Evolutionary conservation across 2,888 invertebrate genomes (phyloP).

Genomic region (Xiphydria camelus): DNA sequence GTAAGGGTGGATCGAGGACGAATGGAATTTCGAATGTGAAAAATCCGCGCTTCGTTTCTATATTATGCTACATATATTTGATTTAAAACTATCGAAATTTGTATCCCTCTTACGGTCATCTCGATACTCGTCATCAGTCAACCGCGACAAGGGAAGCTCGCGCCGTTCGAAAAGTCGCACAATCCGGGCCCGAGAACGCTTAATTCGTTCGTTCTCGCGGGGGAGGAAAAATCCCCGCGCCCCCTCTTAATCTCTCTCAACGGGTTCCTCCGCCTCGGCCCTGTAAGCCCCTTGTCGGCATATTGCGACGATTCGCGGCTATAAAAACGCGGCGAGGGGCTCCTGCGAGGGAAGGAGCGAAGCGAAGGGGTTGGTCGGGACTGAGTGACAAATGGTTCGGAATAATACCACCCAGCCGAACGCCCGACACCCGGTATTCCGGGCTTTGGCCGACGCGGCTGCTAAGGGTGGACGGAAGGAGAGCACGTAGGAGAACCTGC

Average conservation of each 20-base stretch:
- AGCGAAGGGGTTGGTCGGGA: constrained; percentile 51
- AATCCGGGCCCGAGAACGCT: too few species aligned
- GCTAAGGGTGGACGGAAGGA: constrained; percentile 21
- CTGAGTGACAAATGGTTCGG: constrained; percentile 57
- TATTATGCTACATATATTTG: too few species aligned
- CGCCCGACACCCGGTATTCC: constrained; percentile 37
- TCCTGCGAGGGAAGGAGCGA: constrained; percentile 24
- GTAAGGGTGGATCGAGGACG: too few species aligned
- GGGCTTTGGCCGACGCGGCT: constrained; percentile 27
- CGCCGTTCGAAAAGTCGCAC: too few species aligned
- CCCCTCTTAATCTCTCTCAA: constrained; percentile 53
- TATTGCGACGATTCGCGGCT: constrained; percentile 57
- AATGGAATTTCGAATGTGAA: too few species aligned
- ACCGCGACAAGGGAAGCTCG: too few species aligned
- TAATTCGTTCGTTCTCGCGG: too few species aligned
- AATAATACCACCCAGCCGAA: constrained; percentile 54
- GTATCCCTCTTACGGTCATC: too few species aligned
- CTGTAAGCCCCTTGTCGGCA: constrained; percentile 56
- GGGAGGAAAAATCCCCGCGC: constrained; percentile 38
- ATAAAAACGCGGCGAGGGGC: constrained; percentile 46
- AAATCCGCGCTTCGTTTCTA: too few species aligned
- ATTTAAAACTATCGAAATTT: too few species aligned
- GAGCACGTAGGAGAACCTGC: constrained; percentile 10
- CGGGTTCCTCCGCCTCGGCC: constrained; percentile 26
- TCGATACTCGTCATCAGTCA: too few species aligned